A percentile compares a stretch with the other conserved stretches of the same genome.
These are phyloP conservation scores for Melinopterus prodromus DNA, from an alignment of 2,888 invertebrate genomes.

Conservation along the genomic window DNA sequence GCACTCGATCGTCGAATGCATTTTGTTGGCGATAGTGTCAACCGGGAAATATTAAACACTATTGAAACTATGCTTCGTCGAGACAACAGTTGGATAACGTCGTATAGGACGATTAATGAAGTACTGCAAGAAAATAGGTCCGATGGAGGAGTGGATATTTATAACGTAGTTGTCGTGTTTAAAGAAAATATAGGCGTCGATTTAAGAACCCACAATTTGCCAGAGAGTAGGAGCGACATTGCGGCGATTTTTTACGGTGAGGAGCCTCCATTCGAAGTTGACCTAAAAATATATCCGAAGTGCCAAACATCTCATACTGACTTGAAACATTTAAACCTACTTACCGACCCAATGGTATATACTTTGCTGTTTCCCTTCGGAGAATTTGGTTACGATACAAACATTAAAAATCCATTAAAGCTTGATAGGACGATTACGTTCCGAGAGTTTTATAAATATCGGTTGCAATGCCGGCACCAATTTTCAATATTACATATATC, in stretches of 20 bases:
- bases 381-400: conserved; percentile 34
- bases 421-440: conserved; percentile 9
- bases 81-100: conserved; percentile 8
- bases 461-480: conserved; percentile 14
- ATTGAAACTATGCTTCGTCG: conserved; percentile 24
- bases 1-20: conserved; percentile 20
- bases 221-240: conserved; percentile 34
- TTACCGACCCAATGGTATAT: conserved; percentile 39
- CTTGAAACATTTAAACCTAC: conserved; percentile 30
- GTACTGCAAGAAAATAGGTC: conserved; percentile 22
- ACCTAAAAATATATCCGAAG: conserved; percentile 9
- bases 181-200: conserved; percentile 6
- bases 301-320: conserved; percentile 5
- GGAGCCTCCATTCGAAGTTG: conserved; percentile 35
- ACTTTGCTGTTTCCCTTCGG: conserved; percentile 39
- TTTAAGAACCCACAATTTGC: conserved; percentile 30
- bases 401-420: neutral
- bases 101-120: conserved; percentile 30
- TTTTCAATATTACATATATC: conserved; percentile 16
- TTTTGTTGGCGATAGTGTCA: conserved; percentile 18
- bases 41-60: neutral
- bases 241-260: conserved; percentile 36
- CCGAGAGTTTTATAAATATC: conserved; percentile 26
- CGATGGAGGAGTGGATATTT: neutral
- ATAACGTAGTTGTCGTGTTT: conserved; percentile 4